Conservation (phyloP, 2,888 invertebrate genomes). For the Lypha dubia region DNA sequence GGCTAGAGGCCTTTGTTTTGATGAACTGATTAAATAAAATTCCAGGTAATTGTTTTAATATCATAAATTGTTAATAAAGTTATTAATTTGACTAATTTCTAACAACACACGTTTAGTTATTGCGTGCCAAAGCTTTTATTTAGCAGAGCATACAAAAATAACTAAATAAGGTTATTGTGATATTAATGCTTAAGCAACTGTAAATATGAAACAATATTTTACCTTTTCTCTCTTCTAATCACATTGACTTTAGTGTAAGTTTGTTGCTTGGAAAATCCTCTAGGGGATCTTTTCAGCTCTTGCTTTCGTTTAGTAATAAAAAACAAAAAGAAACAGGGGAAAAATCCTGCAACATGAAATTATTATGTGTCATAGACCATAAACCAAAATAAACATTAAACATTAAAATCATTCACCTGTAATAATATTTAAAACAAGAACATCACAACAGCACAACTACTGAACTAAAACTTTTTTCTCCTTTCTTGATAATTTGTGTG, state of each 20-base stretch:
- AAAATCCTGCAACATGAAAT: conserved; percentile 24
- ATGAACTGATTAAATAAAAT: background rate
- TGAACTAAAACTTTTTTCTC: background rate
- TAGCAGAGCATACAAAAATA: background rate
- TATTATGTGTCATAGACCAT: conserved; percentile 67
- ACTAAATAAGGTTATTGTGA: conserved; percentile 23
- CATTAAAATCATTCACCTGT: conserved; percentile 66
- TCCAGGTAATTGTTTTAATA: background rate
- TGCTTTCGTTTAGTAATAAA: conserved; percentile 2
- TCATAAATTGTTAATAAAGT: background rate
- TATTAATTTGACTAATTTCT: background rate
- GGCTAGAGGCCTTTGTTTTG: background rate
- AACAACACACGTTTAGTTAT: background rate
- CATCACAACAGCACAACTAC: conserved; percentile 20
- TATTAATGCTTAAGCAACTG: conserved; percentile 64
- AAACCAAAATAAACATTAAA: conserved; percentile 62
- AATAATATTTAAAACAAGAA: conserved; percentile 25
- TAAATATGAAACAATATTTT: conserved; percentile 45
- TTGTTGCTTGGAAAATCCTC: conserved; percentile 25
- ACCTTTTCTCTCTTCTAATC: background rate
- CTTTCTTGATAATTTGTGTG: background rate
- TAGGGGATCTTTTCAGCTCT: conserved; percentile 33
- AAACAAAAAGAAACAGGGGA: background rate
- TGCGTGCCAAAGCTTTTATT: conserved; percentile 14
- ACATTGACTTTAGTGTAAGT: background rate